Base-by-base conservation (phyloP, 2,888 invertebrate species). In the Clivina fossor region DNA sequence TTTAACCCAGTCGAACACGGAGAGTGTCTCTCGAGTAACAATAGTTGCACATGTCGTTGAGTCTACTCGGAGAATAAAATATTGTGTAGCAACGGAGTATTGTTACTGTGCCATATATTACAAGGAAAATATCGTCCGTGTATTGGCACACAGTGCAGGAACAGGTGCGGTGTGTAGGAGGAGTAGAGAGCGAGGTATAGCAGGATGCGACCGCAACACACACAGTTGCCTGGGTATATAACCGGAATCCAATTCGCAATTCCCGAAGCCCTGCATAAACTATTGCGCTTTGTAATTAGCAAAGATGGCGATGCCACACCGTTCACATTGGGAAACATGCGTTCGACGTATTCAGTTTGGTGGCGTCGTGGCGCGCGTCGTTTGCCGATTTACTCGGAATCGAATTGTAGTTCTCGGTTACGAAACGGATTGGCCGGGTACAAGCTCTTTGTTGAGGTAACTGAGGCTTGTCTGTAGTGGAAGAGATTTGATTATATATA, bases 261-360 rank as follows among this genome's bases (percentile, higher is more conserved):
- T n/a, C n/a, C n/a, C n/a, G n/a, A n/a, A n/a, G n/a, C n/a, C 37
- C 53, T 53, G 53, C 53, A 53, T 53, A 53, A 53, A 53, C 53
- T 53, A 53, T 53, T 37, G 44, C 35, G 33, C 35, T 11, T 26
- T 37, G 53, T 53, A 53, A 53, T 53, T 53, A 53, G 53, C 44
- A 35, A 53, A 53, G 53, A 53, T 44, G 26, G 44, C 30, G 41
- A 33, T 33, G 33, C 7, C 33, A 32, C 11, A 44, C 8, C 15
- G 44, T 44, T 44, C 32, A 44, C 30, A 44, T 11, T 16, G 9
- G 8, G 19, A n/a, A n/a, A n/a, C n/a, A n/a, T n/a, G n/a, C n/a
- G n/a, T n/a, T n/a, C n/a, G n/a, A n/a, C n/a, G n/a, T n/a, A n/a
- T n/a, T n/a, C n/a, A n/a, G n/a, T n/a, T n/a, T n/a, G n/a, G n/a